Base-by-base conservation (phyloP, 2,113 vertebrate genomes). In the Hypomesus transpacificus region DNA sequence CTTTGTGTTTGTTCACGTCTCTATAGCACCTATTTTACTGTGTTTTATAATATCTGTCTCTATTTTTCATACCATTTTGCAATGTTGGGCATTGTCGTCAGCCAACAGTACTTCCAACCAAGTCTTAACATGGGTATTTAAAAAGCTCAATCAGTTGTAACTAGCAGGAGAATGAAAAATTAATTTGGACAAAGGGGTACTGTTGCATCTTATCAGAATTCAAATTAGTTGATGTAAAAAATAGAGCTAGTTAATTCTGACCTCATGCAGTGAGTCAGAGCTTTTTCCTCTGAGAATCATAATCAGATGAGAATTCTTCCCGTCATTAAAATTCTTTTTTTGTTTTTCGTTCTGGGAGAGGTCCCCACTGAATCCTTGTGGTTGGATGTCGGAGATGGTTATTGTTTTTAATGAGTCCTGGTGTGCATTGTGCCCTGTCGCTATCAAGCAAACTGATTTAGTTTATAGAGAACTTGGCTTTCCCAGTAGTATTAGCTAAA, bases 341-440 rank as follows among this genome's bases (percentile, higher is more conserved):
- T 60, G 52, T 80, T 68, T 70, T 21, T 66, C 2, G 67, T 31
- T 76, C 54, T 75, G 51, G 58, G 65, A 17, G 60, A 80, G 58
- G 77, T 82, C 64, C 80, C 68, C 57, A 24, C 73, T 76, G 75
- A 81, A 70, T 69, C 53, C 54, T 70, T 68, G 69, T 72, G 51
- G 66, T 60, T 73, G 64, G 57, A 66, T 78, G 62, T 77, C 75
- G 16, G 78, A 80, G 75, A 62, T 61, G 26, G 51, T 85, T 77
- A 70, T 86, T 87, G 78, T 86, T 84, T 88, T 83, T 87, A 89
- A 88, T 86, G 77, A 87, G 85, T 74, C 81, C 80, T 85, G 4
- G 52, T 77, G 82, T n/a, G 78, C 60, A 75, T 81, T 82, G 34
- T 26, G 26, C 73, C 17, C 52, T 73, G 79, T 78, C 66, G 78